Evolutionary conservation across 2,797 vertebrate species (phyloP).

Genomic region (Prionace glauca): DNA sequence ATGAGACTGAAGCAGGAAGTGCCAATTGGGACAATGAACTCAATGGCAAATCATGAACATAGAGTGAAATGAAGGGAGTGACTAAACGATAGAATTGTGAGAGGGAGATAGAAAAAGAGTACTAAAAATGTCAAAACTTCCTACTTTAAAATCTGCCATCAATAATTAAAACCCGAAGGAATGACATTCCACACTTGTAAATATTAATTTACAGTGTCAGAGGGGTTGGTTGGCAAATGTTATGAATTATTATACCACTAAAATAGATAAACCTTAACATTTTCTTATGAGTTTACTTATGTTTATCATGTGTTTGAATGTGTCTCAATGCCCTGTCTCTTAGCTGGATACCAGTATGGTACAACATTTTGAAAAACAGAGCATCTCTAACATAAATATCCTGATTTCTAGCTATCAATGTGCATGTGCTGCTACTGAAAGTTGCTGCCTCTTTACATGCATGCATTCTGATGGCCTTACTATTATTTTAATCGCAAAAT

Average conservation of each 20-base stretch:
- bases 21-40: background rate
- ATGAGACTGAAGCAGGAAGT: background rate
- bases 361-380: background rate
- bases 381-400: background rate
- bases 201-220: background rate
- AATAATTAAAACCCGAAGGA: background rate
- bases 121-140: background rate
- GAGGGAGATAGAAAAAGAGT: background rate
- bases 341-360: background rate
- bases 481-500: background rate
- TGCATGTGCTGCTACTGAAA: background rate
- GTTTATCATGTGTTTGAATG: background rate
- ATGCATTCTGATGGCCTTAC: no score
- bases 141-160: background rate
- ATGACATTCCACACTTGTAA: background rate
- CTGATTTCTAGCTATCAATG: background rate
- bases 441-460: background rate
- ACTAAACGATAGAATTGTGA: background rate
- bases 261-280: background rate
- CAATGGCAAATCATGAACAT: background rate
- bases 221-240: background rate
- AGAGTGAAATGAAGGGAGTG: background rate
- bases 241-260: background rate
- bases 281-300: background rate
- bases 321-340: background rate